Percentiles rank a stretch among this genome's conserved stretches.
These are phyloP conservation scores for Calcarius ornatus DNA, from an alignment of 2,113 vertebrate genomes.

Conservation along the genomic window DNA sequence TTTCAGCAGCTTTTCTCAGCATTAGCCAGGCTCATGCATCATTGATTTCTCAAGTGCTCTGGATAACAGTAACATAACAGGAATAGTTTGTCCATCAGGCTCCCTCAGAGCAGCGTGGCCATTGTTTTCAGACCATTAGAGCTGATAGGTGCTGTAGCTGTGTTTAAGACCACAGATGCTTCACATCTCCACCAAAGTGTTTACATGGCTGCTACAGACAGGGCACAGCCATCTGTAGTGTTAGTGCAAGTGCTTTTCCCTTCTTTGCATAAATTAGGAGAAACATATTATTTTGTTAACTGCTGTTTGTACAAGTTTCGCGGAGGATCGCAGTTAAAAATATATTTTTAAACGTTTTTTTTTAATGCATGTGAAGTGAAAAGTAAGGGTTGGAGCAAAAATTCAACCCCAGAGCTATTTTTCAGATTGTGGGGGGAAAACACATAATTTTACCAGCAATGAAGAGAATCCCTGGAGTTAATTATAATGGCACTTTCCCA, in stretches of 20 bases:
- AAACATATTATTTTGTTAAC: constrained; percentile 24
- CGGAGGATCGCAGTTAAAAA: background rate
- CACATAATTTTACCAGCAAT: background rate
- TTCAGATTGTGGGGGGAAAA: background rate
- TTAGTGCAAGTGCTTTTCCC: background rate
- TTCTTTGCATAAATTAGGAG: constrained; percentile 35
- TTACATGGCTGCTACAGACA: background rate
- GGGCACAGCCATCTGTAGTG: constrained; percentile 25
- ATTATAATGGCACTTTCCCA: background rate
- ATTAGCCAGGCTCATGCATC: background rate
- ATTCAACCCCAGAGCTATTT: background rate
- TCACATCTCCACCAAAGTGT: background rate
- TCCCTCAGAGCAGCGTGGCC: background rate
- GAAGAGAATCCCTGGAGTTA: constrained; percentile 31
- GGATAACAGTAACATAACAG: background rate
- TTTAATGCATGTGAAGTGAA: background rate
- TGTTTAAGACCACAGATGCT: background rate
- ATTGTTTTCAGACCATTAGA: background rate
- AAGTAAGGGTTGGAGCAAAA: background rate
- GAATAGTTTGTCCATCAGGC: background rate
- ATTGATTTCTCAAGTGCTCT: background rate
- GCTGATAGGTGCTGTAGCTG: background rate
- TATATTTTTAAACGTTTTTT: background rate
- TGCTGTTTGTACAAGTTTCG: background rate
- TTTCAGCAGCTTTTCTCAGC: background rate